These are phyloP conservation scores for Sebastes oblongus DNA, from an alignment of 2,797 vertebrate genomes.

Conservation along the genomic window DNA sequence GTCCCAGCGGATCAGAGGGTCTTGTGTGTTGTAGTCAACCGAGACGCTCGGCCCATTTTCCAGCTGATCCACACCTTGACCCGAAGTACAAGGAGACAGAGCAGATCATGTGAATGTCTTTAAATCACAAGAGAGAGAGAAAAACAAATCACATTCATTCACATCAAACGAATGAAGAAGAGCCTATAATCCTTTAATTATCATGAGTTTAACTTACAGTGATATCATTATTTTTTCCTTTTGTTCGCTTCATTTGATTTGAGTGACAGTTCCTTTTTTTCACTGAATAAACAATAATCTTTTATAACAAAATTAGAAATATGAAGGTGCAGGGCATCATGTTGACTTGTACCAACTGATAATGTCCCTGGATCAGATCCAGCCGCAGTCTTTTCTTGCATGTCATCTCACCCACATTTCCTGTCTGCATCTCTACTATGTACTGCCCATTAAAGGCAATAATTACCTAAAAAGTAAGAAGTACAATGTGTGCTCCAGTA, in stretches of 20 bases:
- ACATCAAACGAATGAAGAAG: not conserved
- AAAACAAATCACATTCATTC: not conserved
- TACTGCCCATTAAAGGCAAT: not conserved
- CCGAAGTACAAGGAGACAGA: slow-evolving; percentile 45
- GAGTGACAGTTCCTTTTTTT: no score
- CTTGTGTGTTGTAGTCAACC: slow-evolving; percentile 96
- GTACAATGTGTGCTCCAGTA: not conserved
- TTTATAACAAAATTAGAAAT: not conserved
- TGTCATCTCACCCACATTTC: not conserved
- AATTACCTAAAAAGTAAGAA: not conserved
- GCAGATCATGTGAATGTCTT: slow-evolving; percentile 56
- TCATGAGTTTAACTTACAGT: not conserved
- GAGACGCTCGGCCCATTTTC: slow-evolving; percentile 96
- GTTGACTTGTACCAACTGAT: not conserved
- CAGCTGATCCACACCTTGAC: slow-evolving; percentile 93
- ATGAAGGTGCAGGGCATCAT: not conserved
- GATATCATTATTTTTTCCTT: not conserved
- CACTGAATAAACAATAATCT: not conserved
- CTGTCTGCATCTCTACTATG: not conserved
- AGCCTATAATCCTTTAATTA: not conserved
- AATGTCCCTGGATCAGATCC: not conserved
- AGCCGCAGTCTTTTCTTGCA: not conserved
- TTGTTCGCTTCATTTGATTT: not conserved
- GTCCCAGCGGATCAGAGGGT: slow-evolving; percentile 95
- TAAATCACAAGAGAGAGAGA: not conserved